Percentiles rank a stretch among this genome's conserved stretches.
These are phyloP conservation scores for Pituophis catenifer DNA, from an alignment of 2,113 vertebrate genomes.

Conservation along the genomic window DNA sequence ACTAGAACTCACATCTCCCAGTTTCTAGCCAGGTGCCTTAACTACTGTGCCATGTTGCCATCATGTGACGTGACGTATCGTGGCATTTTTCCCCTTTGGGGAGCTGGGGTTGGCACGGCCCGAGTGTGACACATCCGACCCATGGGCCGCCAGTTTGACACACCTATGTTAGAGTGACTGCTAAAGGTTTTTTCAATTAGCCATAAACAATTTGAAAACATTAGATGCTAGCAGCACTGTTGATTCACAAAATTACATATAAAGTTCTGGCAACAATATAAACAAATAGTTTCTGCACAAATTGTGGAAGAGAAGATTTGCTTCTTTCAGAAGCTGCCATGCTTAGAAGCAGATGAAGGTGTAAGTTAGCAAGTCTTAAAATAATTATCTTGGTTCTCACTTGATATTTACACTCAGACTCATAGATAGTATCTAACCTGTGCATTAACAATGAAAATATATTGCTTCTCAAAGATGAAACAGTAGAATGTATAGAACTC, in stretches of 20 bases:
- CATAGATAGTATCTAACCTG: background rate
- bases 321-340: background rate
- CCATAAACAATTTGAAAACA: background rate
- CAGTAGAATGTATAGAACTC: background rate
- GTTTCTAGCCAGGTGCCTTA: background rate
- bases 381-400: background rate
- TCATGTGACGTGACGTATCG: no score
- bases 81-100: no score
- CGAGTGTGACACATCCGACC: no score
- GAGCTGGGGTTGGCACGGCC: no score
- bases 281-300: background rate
- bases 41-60: background rate
- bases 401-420: background rate
- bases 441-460: background rate
- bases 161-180: background rate
- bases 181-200: background rate
- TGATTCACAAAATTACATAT: background rate
- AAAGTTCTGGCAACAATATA: background rate
- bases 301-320: background rate
- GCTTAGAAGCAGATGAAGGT: background rate
- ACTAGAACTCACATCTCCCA: background rate
- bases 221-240: background rate
- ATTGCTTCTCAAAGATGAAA: no score
- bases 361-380: background rate
- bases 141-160: no score